phyloP scores from a whole-genome alignment of 2,888 invertebrate species.

The Synanthedon andrenaeformis region DNA sequence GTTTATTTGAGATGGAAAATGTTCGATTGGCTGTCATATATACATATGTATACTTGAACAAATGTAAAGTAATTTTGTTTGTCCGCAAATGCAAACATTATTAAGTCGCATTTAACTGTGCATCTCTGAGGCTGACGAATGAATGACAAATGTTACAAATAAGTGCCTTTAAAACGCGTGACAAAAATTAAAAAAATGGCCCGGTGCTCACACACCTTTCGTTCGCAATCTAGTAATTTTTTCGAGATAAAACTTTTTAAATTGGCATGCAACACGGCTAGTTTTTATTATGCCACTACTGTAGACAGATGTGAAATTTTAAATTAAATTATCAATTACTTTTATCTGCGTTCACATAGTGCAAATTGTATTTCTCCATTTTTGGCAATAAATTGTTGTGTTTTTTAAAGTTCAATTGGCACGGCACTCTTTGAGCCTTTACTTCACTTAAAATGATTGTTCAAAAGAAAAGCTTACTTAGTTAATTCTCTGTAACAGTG shows the following conservation, averaged over 20 bases:
- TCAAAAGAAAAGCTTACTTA: too few relatives aligned
- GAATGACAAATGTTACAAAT: slow-evolving; percentile 18
- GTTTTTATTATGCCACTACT: slow-evolving; percentile 1
- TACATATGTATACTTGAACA: too few relatives aligned
- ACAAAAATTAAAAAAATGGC: slow-evolving; percentile 2
- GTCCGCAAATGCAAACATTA: neutral
- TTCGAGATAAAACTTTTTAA: neutral
- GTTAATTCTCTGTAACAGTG: too few relatives aligned
- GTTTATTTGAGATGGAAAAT: too few relatives aligned
- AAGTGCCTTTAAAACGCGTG: neutral
- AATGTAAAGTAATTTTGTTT: neutral
- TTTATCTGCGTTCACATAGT: too few relatives aligned
- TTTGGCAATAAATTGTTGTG: neutral
- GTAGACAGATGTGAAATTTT: neutral
- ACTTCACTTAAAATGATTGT: too few relatives aligned
- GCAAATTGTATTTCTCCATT: too few relatives aligned
- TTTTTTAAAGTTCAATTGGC: too few relatives aligned
- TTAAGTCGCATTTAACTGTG: slow-evolving; percentile 3
- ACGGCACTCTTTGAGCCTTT: too few relatives aligned
- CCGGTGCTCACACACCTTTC: slow-evolving; percentile 28
- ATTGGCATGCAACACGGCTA: slow-evolving; percentile 1
- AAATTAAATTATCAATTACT: neutral
- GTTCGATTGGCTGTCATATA: too few relatives aligned
- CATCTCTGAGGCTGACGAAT: slow-evolving; percentile 12
- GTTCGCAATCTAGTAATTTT: slow-evolving; percentile 3